These are phyloP conservation scores for Drosophila multiciliata DNA, from an alignment of 2,888 invertebrate species.

Conservation along the genomic window DNA sequence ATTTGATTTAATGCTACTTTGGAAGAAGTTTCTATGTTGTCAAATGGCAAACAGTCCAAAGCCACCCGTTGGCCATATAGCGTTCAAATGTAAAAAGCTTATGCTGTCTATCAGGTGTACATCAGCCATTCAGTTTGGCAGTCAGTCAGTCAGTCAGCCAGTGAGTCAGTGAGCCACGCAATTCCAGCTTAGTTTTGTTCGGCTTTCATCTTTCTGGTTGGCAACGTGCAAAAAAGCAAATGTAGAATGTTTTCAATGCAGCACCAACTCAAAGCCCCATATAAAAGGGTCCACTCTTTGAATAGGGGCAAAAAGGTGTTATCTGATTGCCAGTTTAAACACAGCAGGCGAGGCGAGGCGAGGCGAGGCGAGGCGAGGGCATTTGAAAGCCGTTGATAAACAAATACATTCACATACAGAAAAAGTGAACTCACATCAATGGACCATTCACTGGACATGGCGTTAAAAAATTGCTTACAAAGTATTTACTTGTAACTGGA, in stretches of 20 bases:
- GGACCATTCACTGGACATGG: constrained; percentile 49
- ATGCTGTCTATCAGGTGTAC: constrained; percentile 29
- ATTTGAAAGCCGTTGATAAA: constrained; percentile 46
- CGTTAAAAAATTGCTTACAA: constrained; percentile 24
- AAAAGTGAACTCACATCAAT: constrained; percentile 63
- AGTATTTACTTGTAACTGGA: constrained; percentile 27
- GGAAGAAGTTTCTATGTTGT: constrained; percentile 61
- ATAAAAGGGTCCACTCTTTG: constrained; percentile 45
- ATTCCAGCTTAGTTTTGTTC: constrained; percentile 59
- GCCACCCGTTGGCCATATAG: constrained; percentile 56
- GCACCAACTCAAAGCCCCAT: constrained; percentile 30
- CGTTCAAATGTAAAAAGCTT: constrained; percentile 70
- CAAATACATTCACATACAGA: constrained; percentile 61
- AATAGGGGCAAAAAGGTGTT: constrained; percentile 72
- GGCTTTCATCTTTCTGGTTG: constrained; percentile 23
- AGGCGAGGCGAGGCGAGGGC: constrained; percentile 22
- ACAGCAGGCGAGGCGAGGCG: constrained; percentile 47
- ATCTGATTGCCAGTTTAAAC: constrained; percentile 82
- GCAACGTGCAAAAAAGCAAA: constrained; percentile 46
- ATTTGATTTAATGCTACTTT: constrained; percentile 61
- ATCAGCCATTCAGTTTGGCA: constrained; percentile 17
- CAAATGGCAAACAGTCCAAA: constrained; percentile 21
- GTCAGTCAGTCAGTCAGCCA: constrained; percentile 37
- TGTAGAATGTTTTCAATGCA: constrained; percentile 60
- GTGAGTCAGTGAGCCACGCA: constrained; percentile 34